Evolutionary conservation across 2,888 invertebrate genomes (phyloP).

Genomic region (Strigamia maritima): DNA sequence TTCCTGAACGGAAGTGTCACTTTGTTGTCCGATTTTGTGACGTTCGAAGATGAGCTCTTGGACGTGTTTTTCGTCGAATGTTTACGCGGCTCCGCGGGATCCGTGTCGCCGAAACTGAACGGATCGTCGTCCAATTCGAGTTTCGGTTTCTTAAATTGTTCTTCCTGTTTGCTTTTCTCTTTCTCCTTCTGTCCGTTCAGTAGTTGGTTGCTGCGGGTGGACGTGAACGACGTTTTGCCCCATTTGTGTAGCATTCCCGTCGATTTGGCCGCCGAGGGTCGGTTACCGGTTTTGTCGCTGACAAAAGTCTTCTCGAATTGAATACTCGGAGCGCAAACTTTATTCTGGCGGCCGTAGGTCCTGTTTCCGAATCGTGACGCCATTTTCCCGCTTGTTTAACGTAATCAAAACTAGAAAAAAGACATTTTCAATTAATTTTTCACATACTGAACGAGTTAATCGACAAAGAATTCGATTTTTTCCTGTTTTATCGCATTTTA

Average conservation of each 20-base stretch:
- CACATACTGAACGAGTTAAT: too few relatives aligned
- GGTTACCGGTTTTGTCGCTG: conserved; percentile 73
- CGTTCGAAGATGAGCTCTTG: background rate
- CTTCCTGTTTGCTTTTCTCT: conserved; percentile 24
- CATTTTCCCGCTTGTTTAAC: conserved; percentile 1
- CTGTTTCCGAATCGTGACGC: conserved; percentile 44
- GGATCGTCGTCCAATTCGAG: conserved; percentile 43
- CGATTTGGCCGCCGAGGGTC: conserved; percentile 81
- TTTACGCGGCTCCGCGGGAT: conserved; percentile 37
- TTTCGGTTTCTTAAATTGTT: background rate
- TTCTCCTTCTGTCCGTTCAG: conserved; percentile 58
- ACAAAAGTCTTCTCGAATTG: conserved; percentile 65
- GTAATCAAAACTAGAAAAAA: background rate
- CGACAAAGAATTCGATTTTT: too few relatives aligned
- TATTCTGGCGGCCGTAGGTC: conserved; percentile 44
- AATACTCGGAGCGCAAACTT: conserved; percentile 55
- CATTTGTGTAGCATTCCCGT: conserved; percentile 90
- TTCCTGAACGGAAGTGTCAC: conserved; percentile 39
- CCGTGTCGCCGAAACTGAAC: conserved; percentile 44
- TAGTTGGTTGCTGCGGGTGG: conserved; percentile 69
- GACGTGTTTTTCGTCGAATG: background rate
- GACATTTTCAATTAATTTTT: too few relatives aligned
- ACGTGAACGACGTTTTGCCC: conserved; percentile 91
- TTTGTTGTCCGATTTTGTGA: background rate
- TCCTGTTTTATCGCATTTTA: too few relatives aligned